phyloP scores from a whole-genome alignment of 2,113 vertebrate genomes.

The Apodemus sylvaticus region DNA sequence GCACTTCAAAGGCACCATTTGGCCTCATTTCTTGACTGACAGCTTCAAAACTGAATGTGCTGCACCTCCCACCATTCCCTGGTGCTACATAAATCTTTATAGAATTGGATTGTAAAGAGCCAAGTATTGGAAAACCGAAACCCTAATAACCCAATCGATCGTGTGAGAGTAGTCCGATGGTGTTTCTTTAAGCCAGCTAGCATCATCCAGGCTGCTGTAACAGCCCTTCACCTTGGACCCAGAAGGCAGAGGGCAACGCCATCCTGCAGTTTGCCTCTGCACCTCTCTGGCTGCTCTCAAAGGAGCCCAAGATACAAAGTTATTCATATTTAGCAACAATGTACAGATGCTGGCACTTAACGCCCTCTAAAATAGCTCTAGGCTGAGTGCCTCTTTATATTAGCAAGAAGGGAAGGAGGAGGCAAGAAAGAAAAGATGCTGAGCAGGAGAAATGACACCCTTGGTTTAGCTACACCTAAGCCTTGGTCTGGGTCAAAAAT shows the following conservation, averaged over 20 bases:
- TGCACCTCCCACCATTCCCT: conserved; percentile 48
- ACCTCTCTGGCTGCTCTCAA: conserved; percentile 33
- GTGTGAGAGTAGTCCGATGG: conserved; percentile 57
- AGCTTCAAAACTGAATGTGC: conserved; percentile 59
- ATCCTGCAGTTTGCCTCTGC: neutral
- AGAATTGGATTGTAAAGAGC: conserved; percentile 72
- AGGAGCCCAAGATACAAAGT: conserved; percentile 9
- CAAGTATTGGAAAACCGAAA: conserved; percentile 77
- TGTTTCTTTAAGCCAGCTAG: conserved; percentile 45
- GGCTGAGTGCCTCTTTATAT: neutral
- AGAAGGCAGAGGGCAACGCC: conserved; percentile 41
- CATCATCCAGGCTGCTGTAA: conserved; percentile 25
- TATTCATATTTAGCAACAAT: neutral
- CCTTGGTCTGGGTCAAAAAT: conserved; percentile 24
- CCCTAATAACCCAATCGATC: conserved; percentile 72
- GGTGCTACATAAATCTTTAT: conserved; percentile 77
- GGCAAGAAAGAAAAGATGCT: conserved; percentile 5
- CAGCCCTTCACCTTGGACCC: conserved; percentile 49
- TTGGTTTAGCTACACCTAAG: neutral
- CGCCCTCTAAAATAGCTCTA: neutral
- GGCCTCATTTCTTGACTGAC: conserved; percentile 74
- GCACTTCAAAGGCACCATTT: conserved; percentile 51
- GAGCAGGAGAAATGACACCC: neutral
- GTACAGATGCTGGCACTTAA: conserved; percentile 1
- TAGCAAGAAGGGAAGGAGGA: neutral